A percentile compares a stretch with the other conserved stretches of the same genome.
These are phyloP conservation scores for Alectura lathami DNA, from an alignment of 2,113 vertebrate genomes.

Conservation along the genomic window DNA sequence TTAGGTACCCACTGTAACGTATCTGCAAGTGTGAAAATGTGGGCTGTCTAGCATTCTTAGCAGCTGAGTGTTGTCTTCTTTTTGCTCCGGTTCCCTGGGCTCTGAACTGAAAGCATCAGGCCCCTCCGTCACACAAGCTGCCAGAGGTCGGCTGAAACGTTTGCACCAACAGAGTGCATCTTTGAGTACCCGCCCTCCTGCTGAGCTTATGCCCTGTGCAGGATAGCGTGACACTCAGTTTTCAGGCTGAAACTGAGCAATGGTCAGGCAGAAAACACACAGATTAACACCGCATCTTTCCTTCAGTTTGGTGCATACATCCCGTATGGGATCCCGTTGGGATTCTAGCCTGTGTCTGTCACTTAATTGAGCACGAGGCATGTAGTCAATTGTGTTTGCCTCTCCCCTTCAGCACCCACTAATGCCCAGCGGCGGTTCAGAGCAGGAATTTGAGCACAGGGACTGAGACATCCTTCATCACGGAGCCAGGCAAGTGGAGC, in stretches of 20 bases:
- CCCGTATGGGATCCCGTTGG: background rate
- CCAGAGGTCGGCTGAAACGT: background rate
- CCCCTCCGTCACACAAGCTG: background rate
- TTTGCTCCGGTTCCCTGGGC: background rate
- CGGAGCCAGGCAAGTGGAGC: background rate
- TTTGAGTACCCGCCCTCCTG: background rate
- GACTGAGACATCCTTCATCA: background rate
- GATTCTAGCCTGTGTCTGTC: background rate
- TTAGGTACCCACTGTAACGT: background rate
- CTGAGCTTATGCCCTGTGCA: background rate
- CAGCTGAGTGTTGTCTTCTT: background rate
- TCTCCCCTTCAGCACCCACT: background rate
- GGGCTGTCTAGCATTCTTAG: background rate
- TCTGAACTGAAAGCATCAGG: background rate
- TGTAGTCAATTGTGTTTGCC: background rate
- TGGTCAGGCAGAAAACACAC: background rate
- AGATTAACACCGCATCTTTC: background rate
- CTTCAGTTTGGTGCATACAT: background rate
- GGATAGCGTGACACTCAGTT: background rate
- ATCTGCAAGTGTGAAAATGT: background rate
- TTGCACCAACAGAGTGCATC: accelerated
- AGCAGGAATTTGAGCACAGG: background rate
- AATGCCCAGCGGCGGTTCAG: background rate
- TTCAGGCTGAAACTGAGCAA: background rate
- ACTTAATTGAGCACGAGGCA: background rate